Evolutionary conservation across 2,113 vertebrate genomes (phyloP).

Genomic region (Odocoileus virginianus): DNA sequence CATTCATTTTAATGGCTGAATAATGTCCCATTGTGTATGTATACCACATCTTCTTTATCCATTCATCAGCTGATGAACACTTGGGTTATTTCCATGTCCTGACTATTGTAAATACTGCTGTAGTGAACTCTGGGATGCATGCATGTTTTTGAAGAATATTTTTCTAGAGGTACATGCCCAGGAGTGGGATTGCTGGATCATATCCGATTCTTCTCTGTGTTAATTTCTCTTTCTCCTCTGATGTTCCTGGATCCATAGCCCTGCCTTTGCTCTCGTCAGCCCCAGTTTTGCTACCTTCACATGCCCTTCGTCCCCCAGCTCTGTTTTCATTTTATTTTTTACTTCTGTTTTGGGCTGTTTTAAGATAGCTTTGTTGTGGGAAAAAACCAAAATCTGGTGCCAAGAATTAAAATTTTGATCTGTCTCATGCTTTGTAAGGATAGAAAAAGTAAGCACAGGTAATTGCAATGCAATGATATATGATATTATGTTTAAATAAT

Average conservation of each 20-base stretch:
- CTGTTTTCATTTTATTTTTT: background rate
- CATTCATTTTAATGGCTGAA: background rate
- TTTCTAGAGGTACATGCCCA: background rate
- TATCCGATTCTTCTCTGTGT: background rate
- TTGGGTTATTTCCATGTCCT: background rate
- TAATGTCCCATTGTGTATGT: accelerated
- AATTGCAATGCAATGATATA: background rate
- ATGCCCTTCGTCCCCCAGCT: background rate
- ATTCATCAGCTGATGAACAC: too few relatives aligned
- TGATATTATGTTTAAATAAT: background rate
- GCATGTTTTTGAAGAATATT: background rate
- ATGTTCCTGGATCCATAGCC: background rate
- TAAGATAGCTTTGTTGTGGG: background rate
- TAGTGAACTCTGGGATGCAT: background rate
- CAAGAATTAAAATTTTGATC: background rate
- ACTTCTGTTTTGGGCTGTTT: background rate
- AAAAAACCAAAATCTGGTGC: background rate
- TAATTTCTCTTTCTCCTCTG: background rate
- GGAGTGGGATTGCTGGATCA: background rate
- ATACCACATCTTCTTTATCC: background rate
- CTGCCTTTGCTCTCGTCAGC: background rate
- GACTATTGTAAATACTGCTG: background rate
- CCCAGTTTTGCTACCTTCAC: background rate
- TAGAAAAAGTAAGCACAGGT: background rate
- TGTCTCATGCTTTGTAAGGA: background rate